Percentiles rank a stretch among this genome's conserved stretches.
These are phyloP conservation scores for Tachycineta bicolor DNA, from an alignment of 2,113 vertebrate species.

Conservation along the genomic window DNA sequence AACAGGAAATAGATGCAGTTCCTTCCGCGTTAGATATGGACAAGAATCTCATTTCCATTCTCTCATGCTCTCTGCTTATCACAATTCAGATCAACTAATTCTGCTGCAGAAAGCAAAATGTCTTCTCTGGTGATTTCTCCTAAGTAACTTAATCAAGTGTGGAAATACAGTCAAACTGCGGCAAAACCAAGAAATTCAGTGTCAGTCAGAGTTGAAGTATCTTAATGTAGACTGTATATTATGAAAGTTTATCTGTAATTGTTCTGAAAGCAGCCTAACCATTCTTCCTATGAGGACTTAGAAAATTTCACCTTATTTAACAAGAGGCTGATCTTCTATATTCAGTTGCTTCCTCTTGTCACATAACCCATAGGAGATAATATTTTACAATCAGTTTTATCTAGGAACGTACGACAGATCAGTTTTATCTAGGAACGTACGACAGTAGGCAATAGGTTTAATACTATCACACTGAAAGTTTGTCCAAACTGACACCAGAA, in stretches of 20 bases:
- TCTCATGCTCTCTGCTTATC: not conserved
- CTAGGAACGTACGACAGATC: not conserved
- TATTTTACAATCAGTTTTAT: not conserved
- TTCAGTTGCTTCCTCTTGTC: not conserved
- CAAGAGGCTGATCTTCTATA: not conserved
- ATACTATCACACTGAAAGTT: not conserved
- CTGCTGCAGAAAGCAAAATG: not conserved
- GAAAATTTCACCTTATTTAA: not conserved
- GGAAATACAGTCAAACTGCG: not conserved
- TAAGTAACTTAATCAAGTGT: not conserved
- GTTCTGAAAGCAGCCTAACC: not conserved
- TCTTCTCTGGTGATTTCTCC: not conserved
- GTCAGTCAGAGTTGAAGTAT: not conserved
- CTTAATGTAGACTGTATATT: not conserved
- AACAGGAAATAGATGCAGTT: slow-evolving; percentile 48
- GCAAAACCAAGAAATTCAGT: not conserved
- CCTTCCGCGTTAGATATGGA: not conserved
- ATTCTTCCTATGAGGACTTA: not conserved
- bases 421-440: not conserved
- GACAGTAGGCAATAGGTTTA: not conserved
- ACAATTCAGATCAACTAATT: not conserved
- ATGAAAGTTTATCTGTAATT: not conserved
- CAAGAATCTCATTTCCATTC: slow-evolving; percentile 2
- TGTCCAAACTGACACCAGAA: not conserved
- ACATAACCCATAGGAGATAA: not conserved